Evolutionary conservation across 2,797 vertebrate genomes (phyloP).

Genomic region (Macropus fuliginosus): DNA sequence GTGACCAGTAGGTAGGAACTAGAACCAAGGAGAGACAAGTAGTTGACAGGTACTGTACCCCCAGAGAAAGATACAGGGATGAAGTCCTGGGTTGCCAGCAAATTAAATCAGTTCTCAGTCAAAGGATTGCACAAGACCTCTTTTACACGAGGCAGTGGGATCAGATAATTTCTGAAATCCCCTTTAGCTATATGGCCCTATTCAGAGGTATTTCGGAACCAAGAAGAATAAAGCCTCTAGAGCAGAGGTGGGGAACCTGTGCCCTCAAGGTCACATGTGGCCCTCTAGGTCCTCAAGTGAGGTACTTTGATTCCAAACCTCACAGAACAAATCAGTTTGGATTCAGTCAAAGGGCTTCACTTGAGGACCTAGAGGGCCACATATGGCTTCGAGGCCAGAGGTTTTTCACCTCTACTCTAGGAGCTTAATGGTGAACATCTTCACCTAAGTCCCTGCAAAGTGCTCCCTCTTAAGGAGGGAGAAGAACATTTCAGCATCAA

Average conservation of each 20-base stretch:
- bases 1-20: not conserved
- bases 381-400: too few relatives aligned
- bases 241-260: too few relatives aligned
- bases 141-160: not conserved
- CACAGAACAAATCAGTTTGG: too few relatives aligned
- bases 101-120: not conserved
- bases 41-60: too few relatives aligned
- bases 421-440: not conserved
- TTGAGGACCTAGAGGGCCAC: too few relatives aligned
- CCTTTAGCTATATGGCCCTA: not conserved
- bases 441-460: not conserved
- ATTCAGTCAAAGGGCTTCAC: too few relatives aligned
- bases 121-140: not conserved
- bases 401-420: not conserved
- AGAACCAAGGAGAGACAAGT: not conserved
- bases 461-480: not conserved
- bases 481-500: not conserved
- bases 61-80: not conserved
- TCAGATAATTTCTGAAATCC: not conserved
- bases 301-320: too few relatives aligned
- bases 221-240: not conserved
- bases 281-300: too few relatives aligned
- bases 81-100: not conserved
- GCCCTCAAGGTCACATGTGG: too few relatives aligned
- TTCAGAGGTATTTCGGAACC: not conserved